Evolutionary conservation across 2,797 vertebrate species (phyloP).

Genomic region (Okamejei kenojei): DNA sequence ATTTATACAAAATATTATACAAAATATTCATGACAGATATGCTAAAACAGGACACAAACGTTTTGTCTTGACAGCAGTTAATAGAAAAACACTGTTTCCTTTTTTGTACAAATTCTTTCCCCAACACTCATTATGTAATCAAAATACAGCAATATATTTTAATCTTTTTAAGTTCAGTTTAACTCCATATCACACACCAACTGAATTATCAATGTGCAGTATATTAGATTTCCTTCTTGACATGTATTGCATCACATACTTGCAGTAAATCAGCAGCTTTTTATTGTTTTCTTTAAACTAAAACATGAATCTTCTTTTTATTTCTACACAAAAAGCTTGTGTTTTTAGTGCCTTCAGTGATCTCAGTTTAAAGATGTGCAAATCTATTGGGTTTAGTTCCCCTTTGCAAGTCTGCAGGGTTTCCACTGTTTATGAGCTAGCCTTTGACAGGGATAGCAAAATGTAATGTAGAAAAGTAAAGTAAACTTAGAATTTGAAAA

Average conservation of each 20-base stretch:
- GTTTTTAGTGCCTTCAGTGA: not conserved
- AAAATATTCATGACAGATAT: not conserved
- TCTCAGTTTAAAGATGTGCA: not conserved
- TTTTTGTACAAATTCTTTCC: conserved; percentile 24
- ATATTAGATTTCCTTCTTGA: not conserved
- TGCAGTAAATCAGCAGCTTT: not conserved
- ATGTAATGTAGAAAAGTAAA: too few species aligned
- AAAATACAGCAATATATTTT: not conserved
- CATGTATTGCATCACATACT: not conserved
- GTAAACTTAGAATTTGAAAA: too few species aligned
- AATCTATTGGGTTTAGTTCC: not conserved
- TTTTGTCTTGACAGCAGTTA: conserved; percentile 1
- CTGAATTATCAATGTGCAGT: not conserved
- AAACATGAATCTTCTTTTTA: too few species aligned
- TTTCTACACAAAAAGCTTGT: not conserved
- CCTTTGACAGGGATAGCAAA: too few species aligned
- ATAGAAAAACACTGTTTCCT: conserved; percentile 14
- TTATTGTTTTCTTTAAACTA: not conserved
- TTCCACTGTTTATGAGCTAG: not conserved
- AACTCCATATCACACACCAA: not conserved
- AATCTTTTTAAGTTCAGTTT: not conserved
- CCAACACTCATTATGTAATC: conserved; percentile 4
- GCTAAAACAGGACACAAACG: not conserved
- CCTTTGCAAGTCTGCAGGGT: not conserved
- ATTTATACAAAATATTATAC: not conserved